A percentile compares a stretch with the other conserved stretches of the same genome.
phyloP scores from a whole-genome alignment of 2,888 invertebrate species.

The Physocephala rufipes region DNA sequence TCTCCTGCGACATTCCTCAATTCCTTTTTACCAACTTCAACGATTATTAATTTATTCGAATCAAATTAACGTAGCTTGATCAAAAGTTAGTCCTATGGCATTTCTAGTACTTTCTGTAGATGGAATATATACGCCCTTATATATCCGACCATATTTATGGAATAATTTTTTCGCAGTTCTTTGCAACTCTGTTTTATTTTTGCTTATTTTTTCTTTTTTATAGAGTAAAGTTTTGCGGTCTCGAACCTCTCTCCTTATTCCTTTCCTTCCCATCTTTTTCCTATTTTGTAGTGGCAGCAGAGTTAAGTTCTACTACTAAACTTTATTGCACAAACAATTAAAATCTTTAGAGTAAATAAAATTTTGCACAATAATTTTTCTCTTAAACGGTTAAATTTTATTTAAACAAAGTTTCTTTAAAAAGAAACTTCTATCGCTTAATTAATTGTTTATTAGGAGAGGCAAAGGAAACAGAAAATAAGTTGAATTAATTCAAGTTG shows the following conservation, averaged over 20 bases:
- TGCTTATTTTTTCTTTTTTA: too few relatives aligned
- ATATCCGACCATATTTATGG: too few relatives aligned
- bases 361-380: conserved; percentile 15
- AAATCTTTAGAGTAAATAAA: conserved; percentile 34
- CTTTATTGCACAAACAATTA: conserved; percentile 26
- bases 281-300: not conserved
- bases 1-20: conserved; percentile 8
- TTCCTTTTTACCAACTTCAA: conserved; percentile 26
- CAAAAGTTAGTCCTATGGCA: conserved; percentile 36
- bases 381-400: conserved; percentile 22
- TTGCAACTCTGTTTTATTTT: too few relatives aligned
- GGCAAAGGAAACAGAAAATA: not conserved
- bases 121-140: not conserved
- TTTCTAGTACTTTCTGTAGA: too few relatives aligned
- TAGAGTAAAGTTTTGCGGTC: too few relatives aligned
- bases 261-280: not conserved
- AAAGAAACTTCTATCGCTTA: conserved; percentile 16
- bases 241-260: not conserved
- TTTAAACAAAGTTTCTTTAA: conserved; percentile 28
- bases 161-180: too few relatives aligned
- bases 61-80: conserved; percentile 55
- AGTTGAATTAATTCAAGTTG: too few relatives aligned
- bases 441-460: conserved; percentile 7
- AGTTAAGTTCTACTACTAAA: not conserved
- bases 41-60: conserved; percentile 41